Evolutionary conservation across 2,797 vertebrate genomes (phyloP).

Genomic region (Pangasius sanitwongsei): DNA sequence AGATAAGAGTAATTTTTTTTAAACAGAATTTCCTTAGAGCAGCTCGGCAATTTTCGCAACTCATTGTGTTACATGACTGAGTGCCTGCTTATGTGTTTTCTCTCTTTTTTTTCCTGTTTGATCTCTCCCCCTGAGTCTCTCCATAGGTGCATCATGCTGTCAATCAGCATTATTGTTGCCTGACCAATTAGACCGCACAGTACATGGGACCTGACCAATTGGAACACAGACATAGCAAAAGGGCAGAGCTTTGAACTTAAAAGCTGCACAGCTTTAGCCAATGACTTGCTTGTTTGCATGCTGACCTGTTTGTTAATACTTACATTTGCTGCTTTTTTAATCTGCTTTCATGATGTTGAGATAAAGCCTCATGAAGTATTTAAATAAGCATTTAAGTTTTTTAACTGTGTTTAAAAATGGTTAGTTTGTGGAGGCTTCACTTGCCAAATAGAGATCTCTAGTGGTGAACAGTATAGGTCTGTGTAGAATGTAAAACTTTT

Average conservation of each 20-base stretch:
- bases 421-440: background rate
- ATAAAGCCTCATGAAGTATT: background rate
- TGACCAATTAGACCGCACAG: background rate
- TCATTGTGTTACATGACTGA: background rate
- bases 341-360: background rate
- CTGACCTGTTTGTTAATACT: background rate
- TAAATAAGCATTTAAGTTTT: background rate
- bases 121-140: background rate
- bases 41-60: background rate
- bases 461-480: background rate
- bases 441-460: too few relatives aligned
- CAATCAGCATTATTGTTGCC: background rate
- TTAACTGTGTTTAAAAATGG: background rate
- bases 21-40: background rate
- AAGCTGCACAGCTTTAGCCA: background rate
- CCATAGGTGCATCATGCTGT: too few relatives aligned
- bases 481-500: background rate
- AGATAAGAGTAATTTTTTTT: background rate
- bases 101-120: background rate
- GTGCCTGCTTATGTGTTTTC: background rate
- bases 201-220: background rate
- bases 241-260: background rate
- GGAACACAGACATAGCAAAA: background rate
- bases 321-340: background rate
- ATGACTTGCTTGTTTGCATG: background rate